These are phyloP conservation scores for Heptranchias perlo DNA, from an alignment of 2,113 vertebrate species.

Conservation along the genomic window DNA sequence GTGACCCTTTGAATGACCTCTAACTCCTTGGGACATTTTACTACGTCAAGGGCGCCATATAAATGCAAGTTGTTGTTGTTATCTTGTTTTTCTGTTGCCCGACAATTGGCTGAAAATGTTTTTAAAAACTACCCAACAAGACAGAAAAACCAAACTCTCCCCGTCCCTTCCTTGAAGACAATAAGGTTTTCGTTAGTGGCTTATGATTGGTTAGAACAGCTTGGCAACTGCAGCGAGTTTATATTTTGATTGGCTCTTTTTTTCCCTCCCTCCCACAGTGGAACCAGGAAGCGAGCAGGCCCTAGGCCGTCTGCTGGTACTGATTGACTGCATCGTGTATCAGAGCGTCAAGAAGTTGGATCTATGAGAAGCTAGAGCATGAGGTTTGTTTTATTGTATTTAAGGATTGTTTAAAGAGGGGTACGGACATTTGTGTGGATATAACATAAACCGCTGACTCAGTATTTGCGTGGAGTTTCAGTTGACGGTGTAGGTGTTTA, in stretches of 20 bases:
- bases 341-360: neutral
- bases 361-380: neutral
- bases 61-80: too few species aligned
- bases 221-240: neutral
- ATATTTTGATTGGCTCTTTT: neutral
- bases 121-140: neutral
- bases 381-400: neutral
- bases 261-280: neutral
- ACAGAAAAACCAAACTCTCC: neutral
- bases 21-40: too few species aligned
- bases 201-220: neutral
- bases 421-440: neutral
- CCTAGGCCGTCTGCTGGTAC: neutral
- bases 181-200: neutral
- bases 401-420: neutral
- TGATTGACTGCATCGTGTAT: neutral
- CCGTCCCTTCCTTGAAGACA: neutral
- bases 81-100: neutral
- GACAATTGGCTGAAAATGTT: neutral
- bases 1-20: neutral
- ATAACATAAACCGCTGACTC: neutral
- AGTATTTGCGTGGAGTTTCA: neutral
- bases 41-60: too few species aligned
- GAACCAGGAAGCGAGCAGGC: neutral
- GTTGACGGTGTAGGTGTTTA: neutral